These are phyloP conservation scores for Papilio polytes DNA, from an alignment of 1,140 invertebrate species.

Conservation along the genomic window DNA sequence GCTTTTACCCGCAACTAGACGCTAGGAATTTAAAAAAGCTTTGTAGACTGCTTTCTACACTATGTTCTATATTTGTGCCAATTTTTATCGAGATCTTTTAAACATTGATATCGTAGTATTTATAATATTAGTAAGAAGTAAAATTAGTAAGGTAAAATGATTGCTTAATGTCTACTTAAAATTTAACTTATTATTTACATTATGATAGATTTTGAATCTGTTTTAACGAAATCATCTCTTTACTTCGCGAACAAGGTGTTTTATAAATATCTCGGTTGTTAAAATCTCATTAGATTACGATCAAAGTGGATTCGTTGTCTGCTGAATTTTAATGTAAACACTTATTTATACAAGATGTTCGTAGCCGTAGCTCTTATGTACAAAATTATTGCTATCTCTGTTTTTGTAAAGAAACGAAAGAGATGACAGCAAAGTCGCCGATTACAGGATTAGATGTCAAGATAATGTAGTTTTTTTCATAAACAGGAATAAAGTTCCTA, in stretches of 20 bases:
- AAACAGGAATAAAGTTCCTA: not conserved
- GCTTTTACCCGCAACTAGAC: too few species aligned
- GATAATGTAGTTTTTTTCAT: not conserved
- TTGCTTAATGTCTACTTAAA: too few species aligned
- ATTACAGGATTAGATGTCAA: not conserved
- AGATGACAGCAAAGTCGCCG: too few species aligned
- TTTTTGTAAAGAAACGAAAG: too few species aligned
- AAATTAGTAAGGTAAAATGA: too few species aligned
- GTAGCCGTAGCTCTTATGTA: not conserved
- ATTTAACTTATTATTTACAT: not conserved
- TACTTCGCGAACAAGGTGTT: not conserved
- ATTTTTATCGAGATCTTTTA: too few species aligned
- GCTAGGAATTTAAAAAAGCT: too few species aligned
- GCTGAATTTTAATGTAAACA: slow-evolving; percentile 7
- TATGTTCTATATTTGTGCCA: too few species aligned
- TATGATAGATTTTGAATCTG: not conserved
- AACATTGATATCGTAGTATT: too few species aligned
- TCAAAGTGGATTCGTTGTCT: slow-evolving; percentile 11
- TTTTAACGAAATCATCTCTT: not conserved
- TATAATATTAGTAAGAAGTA: too few species aligned
- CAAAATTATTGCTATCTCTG: too few species aligned
- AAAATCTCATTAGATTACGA: not conserved
- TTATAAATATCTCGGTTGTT: slow-evolving; percentile 6
- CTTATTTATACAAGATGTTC: not conserved
- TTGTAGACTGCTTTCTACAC: too few species aligned